phyloP scores from a whole-genome alignment of 2,888 invertebrate species.

The Caenorhabditis drosophilae region DNA sequence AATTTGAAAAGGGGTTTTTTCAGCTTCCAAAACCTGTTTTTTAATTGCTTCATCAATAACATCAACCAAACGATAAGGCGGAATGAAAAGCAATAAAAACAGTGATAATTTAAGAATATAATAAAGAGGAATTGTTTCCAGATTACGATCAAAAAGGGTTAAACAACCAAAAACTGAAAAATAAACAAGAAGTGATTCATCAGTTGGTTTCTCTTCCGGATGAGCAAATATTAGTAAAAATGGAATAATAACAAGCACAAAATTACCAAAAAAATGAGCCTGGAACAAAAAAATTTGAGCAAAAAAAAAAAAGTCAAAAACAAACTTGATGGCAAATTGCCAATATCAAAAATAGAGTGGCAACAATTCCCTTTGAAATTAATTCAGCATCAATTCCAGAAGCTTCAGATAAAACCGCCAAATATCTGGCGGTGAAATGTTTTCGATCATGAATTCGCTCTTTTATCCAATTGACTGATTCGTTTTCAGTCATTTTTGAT shows the following conservation, averaged over 20 bases:
- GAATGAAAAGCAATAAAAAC: slow-evolving; percentile 29
- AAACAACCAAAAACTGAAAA: slow-evolving; percentile 27
- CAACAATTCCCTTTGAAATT: neutral
- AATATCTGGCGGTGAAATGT: slow-evolving; percentile 28
- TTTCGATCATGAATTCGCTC: slow-evolving; percentile 24
- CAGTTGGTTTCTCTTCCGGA: slow-evolving; percentile 34
- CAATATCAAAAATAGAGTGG: neutral
- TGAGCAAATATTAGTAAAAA: slow-evolving; percentile 31
- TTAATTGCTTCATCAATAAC: neutral
- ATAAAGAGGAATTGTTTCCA: slow-evolving; percentile 34
- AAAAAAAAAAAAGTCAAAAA: neutral
- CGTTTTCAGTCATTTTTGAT: neutral
- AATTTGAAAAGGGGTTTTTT: too few relatives aligned
- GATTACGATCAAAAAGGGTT: slow-evolving; percentile 31
- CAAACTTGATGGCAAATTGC: neutral
- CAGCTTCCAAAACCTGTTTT: too few relatives aligned
- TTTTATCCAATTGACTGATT: slow-evolving; percentile 15
- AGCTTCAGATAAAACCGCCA: slow-evolving; percentile 7
- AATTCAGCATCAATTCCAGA: slow-evolving; percentile 7
- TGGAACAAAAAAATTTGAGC: neutral
- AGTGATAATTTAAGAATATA: slow-evolving; percentile 35
- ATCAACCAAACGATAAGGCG: slow-evolving; percentile 19
- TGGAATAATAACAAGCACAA: slow-evolving; percentile 29
- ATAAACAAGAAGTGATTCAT: slow-evolving; percentile 31
- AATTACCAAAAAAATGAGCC: slow-evolving; percentile 31